Evolutionary conservation across 1,140 invertebrate species (phyloP), one percentile per base, ranked within the genome.

Genomic region (Drosophila subobscura): DNA sequence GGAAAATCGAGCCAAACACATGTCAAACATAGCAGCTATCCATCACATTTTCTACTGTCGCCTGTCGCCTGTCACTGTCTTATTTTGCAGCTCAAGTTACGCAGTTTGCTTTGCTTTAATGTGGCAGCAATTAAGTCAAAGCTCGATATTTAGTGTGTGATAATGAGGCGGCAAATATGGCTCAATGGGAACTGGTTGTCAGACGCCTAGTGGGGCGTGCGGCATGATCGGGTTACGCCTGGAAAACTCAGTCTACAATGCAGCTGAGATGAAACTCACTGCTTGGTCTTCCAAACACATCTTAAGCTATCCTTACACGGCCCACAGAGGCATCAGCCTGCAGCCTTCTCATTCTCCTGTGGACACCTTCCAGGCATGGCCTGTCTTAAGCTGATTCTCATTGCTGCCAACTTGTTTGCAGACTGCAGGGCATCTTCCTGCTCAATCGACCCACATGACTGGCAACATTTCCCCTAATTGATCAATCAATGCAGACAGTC

Each of bases 1-100:
- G 71, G 52, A 57, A 72, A 73, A 73, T 72, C 56, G 68, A 42
- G 59, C 49, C 56, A 59, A 72, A 60, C 70, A 72, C 68, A 72
- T 63, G 70, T 54, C 70, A 72, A 55, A 53, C 70, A 72, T 72
- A 47, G 70, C 33, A 60, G n/a, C 47, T 41, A 68, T 68, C 41
- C 40, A 40, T 68, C 50, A 42, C 50, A 68, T 71, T 71, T 70
- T 33, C 51, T 10, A 27, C 25, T 6, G 25, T 5, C 5, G 25
- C 25, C 25, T 27, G 25, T 52, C 10, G 33, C 7, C 7, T 33
- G 5, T 47, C 2, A 12, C 2, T 27, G 23, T 14, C 51, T 20
- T 52, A 33, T 53, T 52, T 12, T 52, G n/a, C 10, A 41, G 16
- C 33, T 10, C 10, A 29, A 54, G 23, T 27, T 68, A 23, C 61